These are phyloP conservation scores for Falco cherrug DNA, from an alignment of 2,797 vertebrate genomes.

Conservation along the genomic window DNA sequence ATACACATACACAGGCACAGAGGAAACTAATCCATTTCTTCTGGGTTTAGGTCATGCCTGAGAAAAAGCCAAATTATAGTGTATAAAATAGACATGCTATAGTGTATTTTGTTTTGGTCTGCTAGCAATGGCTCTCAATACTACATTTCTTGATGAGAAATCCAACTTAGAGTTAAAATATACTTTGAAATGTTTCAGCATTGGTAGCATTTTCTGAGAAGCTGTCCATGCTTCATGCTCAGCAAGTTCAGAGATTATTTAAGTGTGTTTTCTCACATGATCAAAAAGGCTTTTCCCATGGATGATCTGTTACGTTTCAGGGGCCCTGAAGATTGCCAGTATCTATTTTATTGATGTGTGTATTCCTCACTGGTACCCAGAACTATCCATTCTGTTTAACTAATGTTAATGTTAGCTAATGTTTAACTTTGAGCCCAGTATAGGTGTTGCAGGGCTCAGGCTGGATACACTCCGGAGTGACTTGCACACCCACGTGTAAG, in stretches of 20 bases:
- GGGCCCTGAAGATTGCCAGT: background rate
- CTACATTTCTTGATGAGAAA: background rate
- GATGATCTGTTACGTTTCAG: background rate
- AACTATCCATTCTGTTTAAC: background rate
- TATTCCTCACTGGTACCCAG: background rate
- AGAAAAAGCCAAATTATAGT: background rate
- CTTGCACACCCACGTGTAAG: fast-evolving
- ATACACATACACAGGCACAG: background rate
- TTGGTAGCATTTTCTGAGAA: background rate
- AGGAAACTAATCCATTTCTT: background rate
- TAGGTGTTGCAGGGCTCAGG: background rate
- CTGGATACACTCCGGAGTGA: background rate
- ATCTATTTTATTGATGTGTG: background rate
- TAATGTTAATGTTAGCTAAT: background rate
- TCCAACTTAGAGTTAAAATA: background rate
- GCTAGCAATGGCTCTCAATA: background rate
- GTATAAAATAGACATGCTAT: background rate
- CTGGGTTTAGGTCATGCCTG: background rate
- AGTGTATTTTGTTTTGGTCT: background rate
- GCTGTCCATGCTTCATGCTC: background rate
- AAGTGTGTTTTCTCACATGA: background rate
- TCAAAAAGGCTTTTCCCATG: background rate
- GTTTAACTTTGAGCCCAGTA: background rate
- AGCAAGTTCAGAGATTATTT: background rate
- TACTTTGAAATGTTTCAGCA: background rate